Evolutionary conservation across 2,113 vertebrate species (phyloP).

Genomic region (Naja naja): DNA sequence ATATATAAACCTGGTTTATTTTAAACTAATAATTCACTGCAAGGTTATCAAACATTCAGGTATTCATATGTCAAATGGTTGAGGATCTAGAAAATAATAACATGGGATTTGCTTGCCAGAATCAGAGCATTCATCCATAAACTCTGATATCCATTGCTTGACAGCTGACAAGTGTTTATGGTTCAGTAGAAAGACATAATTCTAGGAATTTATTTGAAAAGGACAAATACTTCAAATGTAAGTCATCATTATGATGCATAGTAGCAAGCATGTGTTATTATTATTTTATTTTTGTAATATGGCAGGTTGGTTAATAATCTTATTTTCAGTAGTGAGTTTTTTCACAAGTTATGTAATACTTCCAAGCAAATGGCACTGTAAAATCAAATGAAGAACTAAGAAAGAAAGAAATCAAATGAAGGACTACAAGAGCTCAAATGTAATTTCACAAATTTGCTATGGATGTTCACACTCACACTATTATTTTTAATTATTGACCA

Average conservation of each 20-base stretch:
- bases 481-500: constrained; percentile 1
- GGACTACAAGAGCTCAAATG: constrained; percentile 22
- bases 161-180: constrained; percentile 10
- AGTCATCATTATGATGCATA: constrained; percentile 9
- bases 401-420: constrained; percentile 17
- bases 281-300: constrained; percentile 34
- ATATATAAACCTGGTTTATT: constrained; percentile 1
- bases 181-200: not conserved
- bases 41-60: constrained; percentile 23
- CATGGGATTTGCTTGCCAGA: not conserved
- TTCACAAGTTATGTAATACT: constrained; percentile 39
- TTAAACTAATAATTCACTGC: constrained; percentile 10
- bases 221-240: constrained; percentile 14
- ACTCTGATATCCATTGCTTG: constrained; percentile 31
- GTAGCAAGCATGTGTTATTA: constrained; percentile 28
- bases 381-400: constrained; percentile 32
- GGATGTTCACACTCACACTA: not conserved
- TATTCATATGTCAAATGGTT: not conserved
- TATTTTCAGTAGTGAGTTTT: constrained; percentile 55
- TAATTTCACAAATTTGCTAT: not conserved
- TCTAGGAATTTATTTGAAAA: constrained; percentile 2
- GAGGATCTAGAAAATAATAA: not conserved
- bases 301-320: constrained; percentile 58
- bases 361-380: constrained; percentile 19
- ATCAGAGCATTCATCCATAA: rapidly evolving